Evolutionary conservation across 2,888 invertebrate genomes (phyloP).

Genomic region (Cecidostiba fungosa): DNA sequence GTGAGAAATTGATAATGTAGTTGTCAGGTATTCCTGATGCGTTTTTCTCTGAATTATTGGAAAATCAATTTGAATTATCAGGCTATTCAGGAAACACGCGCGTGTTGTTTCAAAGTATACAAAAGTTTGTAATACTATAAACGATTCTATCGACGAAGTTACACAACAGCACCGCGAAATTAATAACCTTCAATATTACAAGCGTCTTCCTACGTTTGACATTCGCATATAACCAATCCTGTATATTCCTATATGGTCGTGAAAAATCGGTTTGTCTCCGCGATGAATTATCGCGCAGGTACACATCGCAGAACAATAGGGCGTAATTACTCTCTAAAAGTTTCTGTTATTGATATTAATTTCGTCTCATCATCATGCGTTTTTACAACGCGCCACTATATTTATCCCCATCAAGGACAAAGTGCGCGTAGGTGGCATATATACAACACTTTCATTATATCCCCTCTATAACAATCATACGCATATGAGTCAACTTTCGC

Average conservation of each 20-base stretch:
- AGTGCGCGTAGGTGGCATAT: background rate
- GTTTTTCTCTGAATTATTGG: background rate
- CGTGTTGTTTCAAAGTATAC: background rate
- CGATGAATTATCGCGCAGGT: background rate
- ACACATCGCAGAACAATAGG: conserved; percentile 30
- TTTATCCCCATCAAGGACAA: background rate
- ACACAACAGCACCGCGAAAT: background rate
- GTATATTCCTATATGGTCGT: background rate
- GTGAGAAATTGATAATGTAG: background rate
- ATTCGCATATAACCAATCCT: background rate
- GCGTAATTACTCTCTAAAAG: conserved; percentile 17
- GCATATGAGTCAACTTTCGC: background rate
- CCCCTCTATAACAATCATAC: too few species aligned
- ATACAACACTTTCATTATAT: background rate
- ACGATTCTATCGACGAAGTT: background rate
- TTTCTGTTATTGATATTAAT: conserved; percentile 45
- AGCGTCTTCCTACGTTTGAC: conserved; percentile 19
- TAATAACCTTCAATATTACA: conserved; percentile 25
- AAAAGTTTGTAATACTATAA: too few species aligned
- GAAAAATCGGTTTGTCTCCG: conserved; percentile 39
- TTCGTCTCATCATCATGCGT: conserved; percentile 6
- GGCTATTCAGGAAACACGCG: background rate
- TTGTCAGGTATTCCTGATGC: background rate
- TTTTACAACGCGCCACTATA: background rate
- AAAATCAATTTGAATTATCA: background rate